Evolutionary conservation across 2,797 vertebrate genomes (phyloP).

Genomic region (Lithobates sylvaticus): DNA sequence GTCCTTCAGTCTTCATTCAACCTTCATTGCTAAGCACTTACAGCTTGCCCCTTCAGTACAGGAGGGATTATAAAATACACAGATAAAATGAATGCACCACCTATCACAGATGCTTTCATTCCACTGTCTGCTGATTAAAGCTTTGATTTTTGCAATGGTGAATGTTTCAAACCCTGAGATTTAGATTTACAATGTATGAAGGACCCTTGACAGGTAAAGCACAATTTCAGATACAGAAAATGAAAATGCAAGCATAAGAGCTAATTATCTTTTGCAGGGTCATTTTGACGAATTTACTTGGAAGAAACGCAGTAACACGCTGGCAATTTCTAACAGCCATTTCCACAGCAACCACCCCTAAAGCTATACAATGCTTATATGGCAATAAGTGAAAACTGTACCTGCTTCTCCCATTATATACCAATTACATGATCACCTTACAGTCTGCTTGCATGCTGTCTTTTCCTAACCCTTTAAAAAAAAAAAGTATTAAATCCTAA

Average conservation of each 20-base stretch:
- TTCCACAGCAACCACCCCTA: too few relatives aligned
- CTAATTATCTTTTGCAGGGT: slow-evolving; percentile 43
- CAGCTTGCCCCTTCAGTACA: slow-evolving; percentile 20
- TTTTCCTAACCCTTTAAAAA: too few relatives aligned
- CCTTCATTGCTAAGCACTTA: slow-evolving; percentile 27
- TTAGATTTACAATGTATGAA: slow-evolving; percentile 36
- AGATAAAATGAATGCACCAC: slow-evolving; percentile 28
- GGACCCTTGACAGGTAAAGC: slow-evolving; percentile 54
- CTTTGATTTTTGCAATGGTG: slow-evolving; percentile 22
- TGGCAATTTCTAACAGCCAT: too few relatives aligned
- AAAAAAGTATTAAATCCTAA: too few relatives aligned
- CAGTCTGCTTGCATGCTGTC: too few relatives aligned
- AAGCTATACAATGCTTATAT: too few relatives aligned
- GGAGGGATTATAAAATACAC: slow-evolving; percentile 36
- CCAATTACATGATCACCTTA: too few relatives aligned
- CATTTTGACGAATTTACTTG: slow-evolving; percentile 31
- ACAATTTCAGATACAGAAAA: slow-evolving; percentile 36
- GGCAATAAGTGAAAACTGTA: too few relatives aligned
- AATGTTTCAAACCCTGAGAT: slow-evolving; percentile 19
- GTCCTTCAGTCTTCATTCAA: slow-evolving; percentile 33
- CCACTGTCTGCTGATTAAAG: slow-evolving; percentile 10
- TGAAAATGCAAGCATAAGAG: slow-evolving; percentile 37
- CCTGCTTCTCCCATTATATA: too few relatives aligned
- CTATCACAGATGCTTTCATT: slow-evolving; percentile 15
- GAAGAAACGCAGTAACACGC: neutral